A percentile compares a stretch with the other conserved stretches of the same genome.
Evolutionary conservation across 2,797 vertebrate genomes (phyloP).

Genomic region (Clarias fuscus): DNA sequence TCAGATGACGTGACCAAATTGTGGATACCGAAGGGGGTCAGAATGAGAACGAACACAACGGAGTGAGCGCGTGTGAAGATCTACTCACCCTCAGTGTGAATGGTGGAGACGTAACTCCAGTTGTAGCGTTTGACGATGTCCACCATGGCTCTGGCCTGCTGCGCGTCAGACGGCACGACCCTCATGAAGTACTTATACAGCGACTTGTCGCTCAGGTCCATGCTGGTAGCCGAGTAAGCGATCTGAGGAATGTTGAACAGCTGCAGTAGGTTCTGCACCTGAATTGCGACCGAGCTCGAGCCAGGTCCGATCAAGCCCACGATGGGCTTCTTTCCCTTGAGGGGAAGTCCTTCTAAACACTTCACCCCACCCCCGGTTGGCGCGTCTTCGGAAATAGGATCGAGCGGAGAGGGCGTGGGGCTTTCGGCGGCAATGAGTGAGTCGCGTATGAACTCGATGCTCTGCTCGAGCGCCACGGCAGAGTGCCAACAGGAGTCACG

Average conservation of each 20-base stretch:
- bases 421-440: slow-evolving; percentile 88
- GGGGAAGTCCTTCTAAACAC: slow-evolving; percentile 84
- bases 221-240: slow-evolving; percentile 95
- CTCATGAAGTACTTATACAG: slow-evolving; percentile 98
- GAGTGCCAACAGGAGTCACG: slow-evolving; percentile 91
- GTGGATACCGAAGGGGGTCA: neutral
- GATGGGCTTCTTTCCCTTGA: slow-evolving; percentile 90
- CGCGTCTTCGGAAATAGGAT: slow-evolving; percentile 46
- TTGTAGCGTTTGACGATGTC: slow-evolving; percentile 99
- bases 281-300: slow-evolving; percentile 96
- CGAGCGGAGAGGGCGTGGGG: neutral
- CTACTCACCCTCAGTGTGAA: slow-evolving; percentile 93
- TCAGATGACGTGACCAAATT: neutral
- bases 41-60: neutral
- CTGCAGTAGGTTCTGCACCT: slow-evolving; percentile 96
- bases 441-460: slow-evolving; percentile 90
- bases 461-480: slow-evolving; percentile 86
- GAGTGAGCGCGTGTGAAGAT: neutral
- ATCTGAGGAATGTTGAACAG: slow-evolving; percentile 99
- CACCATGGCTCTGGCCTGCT: slow-evolving; percentile 97
- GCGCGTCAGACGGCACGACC: slow-evolving; percentile 96
- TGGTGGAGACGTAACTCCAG: slow-evolving; percentile 98
- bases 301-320: slow-evolving; percentile 95
- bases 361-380: slow-evolving; percentile 69
- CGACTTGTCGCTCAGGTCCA: slow-evolving; percentile 95